Conservation (phyloP, 2,888 invertebrate species). For the Psococerastis gibbosa region DNA sequence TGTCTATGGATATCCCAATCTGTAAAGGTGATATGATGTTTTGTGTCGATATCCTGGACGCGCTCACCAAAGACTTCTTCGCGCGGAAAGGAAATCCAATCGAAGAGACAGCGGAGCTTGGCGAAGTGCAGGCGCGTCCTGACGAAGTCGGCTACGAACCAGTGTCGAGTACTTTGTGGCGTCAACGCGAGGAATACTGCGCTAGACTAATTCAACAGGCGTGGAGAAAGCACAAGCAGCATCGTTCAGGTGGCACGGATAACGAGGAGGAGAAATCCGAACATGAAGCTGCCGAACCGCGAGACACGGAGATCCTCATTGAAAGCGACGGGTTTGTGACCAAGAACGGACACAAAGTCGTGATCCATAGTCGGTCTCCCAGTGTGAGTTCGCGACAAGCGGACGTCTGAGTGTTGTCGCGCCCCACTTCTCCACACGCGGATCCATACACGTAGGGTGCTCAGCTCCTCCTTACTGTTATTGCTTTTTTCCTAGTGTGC, state of each 20-base stretch:
- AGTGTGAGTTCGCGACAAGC: conserved; percentile 64
- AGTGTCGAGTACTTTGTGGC: conserved; percentile 84
- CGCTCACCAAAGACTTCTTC: conserved; percentile 95
- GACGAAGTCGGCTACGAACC: conserved; percentile 85
- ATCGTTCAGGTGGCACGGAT: conserved; percentile 27
- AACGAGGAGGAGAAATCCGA: conserved; percentile 19
- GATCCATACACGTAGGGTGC: conserved; percentile 3
- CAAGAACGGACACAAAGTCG: conserved; percentile 78
- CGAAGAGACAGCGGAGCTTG: conserved; percentile 75
- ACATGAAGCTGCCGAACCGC: conserved; percentile 17
- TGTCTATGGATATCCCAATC: conserved; percentile 96
- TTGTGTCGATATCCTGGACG: conserved; percentile 96
- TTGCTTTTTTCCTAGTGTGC: no score
- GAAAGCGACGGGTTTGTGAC: conserved; percentile 66
- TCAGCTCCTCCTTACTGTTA: no score
- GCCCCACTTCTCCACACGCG: conserved; percentile 21
- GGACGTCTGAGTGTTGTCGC: conserved; percentile 69
- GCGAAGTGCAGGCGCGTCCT: conserved; percentile 64
- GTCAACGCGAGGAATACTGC: conserved; percentile 93
- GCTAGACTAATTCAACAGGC: conserved; percentile 89
- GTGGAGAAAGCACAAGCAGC: conserved; percentile 73
- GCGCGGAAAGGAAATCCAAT: conserved; percentile 89
- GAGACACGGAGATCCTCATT: conserved; percentile 70
- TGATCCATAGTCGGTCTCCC: conserved; percentile 73
- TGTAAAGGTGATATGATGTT: conserved; percentile 95